These are phyloP conservation scores for Pelobates cultripes DNA, from an alignment of 2,797 vertebrate genomes.

Conservation along the genomic window DNA sequence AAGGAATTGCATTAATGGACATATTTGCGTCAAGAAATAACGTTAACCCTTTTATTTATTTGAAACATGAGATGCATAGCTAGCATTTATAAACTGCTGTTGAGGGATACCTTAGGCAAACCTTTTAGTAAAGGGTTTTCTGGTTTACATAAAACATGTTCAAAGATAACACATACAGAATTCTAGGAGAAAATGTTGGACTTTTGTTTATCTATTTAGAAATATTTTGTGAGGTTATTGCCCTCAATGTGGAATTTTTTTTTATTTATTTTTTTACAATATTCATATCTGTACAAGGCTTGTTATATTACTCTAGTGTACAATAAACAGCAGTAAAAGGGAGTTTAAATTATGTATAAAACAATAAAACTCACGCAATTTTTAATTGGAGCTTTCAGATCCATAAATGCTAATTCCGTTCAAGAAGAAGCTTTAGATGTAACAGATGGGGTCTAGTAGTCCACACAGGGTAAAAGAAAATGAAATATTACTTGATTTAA, in stretches of 20 bases:
- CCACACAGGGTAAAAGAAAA: slow-evolving; percentile 23
- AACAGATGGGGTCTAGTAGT: slow-evolving; percentile 59
- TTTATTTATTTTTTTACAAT: slow-evolving; percentile 53
- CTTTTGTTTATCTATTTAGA: slow-evolving; percentile 58
- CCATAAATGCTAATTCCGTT: slow-evolving; percentile 67
- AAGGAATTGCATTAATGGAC: too few species aligned
- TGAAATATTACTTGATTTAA: slow-evolving; percentile 15
- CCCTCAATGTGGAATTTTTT: slow-evolving; percentile 59
- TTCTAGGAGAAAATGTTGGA: slow-evolving; percentile 22
- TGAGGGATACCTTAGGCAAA: too few species aligned
- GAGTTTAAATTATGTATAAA: slow-evolving; percentile 66
- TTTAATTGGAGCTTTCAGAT: slow-evolving; percentile 69
- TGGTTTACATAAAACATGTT: too few species aligned
- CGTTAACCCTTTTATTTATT: too few species aligned
- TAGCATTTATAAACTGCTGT: too few species aligned
- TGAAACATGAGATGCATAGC: too few species aligned
- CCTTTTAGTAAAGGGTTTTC: too few species aligned
- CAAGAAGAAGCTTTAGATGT: slow-evolving; percentile 61
- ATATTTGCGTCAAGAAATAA: too few species aligned
- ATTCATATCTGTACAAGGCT: slow-evolving; percentile 64
- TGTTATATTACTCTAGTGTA: slow-evolving; percentile 61
- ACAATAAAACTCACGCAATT: slow-evolving; percentile 64
- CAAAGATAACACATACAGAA: too few species aligned
- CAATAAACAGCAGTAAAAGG: slow-evolving; percentile 67
- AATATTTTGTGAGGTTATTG: slow-evolving; percentile 59